A percentile compares a stretch with the other conserved stretches of the same genome.
These are phyloP conservation scores for Enteromius trimaculatus DNA, from an alignment of 2,797 vertebrate species.

Conservation along the genomic window DNA sequence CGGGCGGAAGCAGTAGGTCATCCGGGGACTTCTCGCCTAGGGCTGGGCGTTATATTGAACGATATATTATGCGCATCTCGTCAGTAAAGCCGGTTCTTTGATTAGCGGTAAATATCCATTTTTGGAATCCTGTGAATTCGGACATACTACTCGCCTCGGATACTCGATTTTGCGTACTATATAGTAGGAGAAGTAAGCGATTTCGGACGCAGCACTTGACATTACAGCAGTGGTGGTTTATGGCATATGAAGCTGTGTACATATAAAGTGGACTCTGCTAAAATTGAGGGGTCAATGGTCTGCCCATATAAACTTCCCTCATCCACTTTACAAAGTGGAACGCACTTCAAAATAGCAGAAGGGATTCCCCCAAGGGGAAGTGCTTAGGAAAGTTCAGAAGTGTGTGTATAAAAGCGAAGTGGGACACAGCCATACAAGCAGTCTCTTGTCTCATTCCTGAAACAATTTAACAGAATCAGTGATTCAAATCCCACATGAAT, in stretches of 20 bases:
- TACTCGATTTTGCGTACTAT: no score
- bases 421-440: background rate
- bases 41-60: no score
- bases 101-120: no score
- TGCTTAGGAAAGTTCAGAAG: background rate
- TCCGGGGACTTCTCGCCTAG: no score
- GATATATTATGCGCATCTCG: no score
- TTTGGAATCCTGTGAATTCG: no score
- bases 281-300: background rate
- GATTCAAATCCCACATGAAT: background rate
- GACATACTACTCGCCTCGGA: no score
- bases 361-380: background rate
- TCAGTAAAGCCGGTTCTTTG: no score
- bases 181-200: no score
- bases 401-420: background rate
- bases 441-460: constrained; percentile 1
- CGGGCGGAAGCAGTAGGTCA: no score
- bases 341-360: background rate
- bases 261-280: background rate
- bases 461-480: background rate
- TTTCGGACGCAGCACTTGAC: background rate
- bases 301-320: background rate
- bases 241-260: background rate
- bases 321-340: background rate
- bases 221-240: background rate